Evolutionary conservation across 2,797 vertebrate species (phyloP).

Genomic region (Squalus acanthias): DNA sequence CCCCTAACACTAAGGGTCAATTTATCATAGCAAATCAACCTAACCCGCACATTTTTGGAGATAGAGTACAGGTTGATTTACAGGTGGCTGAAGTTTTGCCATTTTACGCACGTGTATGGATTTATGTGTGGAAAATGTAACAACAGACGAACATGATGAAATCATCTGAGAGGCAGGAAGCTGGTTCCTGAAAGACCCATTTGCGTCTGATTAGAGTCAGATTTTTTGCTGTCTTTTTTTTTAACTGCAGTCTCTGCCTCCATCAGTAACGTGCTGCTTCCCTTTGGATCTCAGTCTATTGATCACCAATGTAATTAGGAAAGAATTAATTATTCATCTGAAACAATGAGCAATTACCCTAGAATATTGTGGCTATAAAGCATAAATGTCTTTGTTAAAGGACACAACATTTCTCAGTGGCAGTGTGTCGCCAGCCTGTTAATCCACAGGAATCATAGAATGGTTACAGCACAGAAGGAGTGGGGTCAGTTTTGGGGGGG

Average conservation of each 20-base stretch:
- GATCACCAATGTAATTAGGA: constrained; percentile 12
- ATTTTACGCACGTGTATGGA: not conserved
- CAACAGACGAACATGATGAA: not conserved
- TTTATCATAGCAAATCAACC: no score
- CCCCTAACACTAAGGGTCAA: no score
- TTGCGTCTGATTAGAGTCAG: not conserved
- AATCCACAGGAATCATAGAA: not conserved
- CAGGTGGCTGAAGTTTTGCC: not conserved
- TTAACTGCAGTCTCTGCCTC: not conserved
- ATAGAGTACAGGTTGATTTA: not conserved
- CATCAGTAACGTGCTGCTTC: not conserved
- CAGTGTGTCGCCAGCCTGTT: not conserved
- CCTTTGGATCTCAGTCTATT: not conserved
- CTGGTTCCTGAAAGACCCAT: not conserved
- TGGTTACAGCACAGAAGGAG: no score
- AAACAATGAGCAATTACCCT: constrained; percentile 16
- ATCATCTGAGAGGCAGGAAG: not conserved
- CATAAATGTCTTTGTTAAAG: not conserved
- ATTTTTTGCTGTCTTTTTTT: not conserved
- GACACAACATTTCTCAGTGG: not conserved
- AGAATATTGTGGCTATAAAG: not conserved
- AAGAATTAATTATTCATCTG: constrained; percentile 11
- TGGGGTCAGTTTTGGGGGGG: no score
- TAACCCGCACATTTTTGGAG: no score
- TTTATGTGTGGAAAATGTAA: constrained; percentile 1